phyloP scores from a whole-genome alignment of 1,140 invertebrate species.

The Hyposmocoma kahamanoa region DNA sequence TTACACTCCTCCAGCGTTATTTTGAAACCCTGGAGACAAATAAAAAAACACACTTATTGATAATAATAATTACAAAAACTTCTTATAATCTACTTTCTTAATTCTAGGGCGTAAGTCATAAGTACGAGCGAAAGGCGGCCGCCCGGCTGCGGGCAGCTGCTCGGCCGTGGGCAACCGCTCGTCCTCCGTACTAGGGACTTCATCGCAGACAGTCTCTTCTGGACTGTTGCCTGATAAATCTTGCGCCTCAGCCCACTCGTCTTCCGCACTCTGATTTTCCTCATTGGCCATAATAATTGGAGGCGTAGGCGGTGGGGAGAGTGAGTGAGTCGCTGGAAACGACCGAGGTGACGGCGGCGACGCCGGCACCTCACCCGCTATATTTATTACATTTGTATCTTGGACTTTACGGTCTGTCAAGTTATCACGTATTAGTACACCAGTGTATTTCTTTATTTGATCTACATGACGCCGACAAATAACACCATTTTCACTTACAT shows the following conservation, averaged over 20 bases:
- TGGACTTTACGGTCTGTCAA: too few relatives aligned
- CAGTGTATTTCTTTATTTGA: conserved; percentile 2
- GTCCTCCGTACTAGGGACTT: not conserved
- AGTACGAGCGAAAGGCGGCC: not conserved
- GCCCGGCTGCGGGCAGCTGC: too few relatives aligned
- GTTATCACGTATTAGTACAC: too few relatives aligned
- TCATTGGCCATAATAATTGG: not conserved
- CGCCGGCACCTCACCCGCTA: not conserved
- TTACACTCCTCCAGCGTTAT: not conserved
- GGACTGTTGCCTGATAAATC: not conserved
- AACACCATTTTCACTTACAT: conserved; percentile 1
- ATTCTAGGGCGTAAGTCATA: not conserved
- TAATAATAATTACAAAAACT: not conserved
- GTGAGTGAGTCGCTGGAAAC: not conserved
- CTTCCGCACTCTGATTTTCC: not conserved
- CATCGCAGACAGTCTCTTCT: not conserved
- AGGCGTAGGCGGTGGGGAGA: not conserved
- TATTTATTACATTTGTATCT: too few relatives aligned
- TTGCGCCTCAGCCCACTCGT: conserved; percentile 3
- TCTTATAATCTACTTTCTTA: not conserved
- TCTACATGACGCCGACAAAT: conserved; percentile 1
- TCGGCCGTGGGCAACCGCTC: too few relatives aligned
- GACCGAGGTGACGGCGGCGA: not conserved
- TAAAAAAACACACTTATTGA: not conserved
- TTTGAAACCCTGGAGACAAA: not conserved